phyloP scores from a whole-genome alignment of 2,113 vertebrate genomes.

The Furnarius figulus region DNA sequence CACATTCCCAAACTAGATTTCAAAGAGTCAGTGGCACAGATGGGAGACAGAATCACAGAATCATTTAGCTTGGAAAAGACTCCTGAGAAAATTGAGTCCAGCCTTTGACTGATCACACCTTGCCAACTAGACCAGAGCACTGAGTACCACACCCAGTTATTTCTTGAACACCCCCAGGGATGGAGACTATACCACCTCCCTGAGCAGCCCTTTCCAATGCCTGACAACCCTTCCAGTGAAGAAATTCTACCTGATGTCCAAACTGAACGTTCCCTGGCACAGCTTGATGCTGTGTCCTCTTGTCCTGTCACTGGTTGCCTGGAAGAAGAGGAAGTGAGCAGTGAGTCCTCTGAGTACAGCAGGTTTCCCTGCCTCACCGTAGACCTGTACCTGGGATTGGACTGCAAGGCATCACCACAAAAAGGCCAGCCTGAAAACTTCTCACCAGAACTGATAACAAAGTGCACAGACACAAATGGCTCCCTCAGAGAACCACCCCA shows the following conservation, averaged over 20 bases:
- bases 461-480: fast-evolving
- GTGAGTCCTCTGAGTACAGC: neutral
- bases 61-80: neutral
- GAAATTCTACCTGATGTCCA: neutral
- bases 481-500: neutral
- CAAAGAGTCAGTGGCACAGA: neutral
- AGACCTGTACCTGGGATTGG: neutral
- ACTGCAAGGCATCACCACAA: neutral
- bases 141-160: neutral
- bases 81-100: neutral
- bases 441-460: neutral
- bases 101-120: neutral
- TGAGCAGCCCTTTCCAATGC: neutral
- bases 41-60: neutral
- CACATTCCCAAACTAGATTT: fast-evolving
- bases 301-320: neutral
- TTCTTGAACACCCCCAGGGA: neutral
- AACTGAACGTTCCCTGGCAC: neutral
- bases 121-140: neutral
- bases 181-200: neutral
- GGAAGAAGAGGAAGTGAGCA: neutral
- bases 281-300: neutral
- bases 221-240: neutral
- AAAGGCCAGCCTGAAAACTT: neutral
- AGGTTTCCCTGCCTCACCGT: neutral